Conservation (phyloP, 2,888 invertebrate species). For the Polyommatus iphigenia region DNA sequence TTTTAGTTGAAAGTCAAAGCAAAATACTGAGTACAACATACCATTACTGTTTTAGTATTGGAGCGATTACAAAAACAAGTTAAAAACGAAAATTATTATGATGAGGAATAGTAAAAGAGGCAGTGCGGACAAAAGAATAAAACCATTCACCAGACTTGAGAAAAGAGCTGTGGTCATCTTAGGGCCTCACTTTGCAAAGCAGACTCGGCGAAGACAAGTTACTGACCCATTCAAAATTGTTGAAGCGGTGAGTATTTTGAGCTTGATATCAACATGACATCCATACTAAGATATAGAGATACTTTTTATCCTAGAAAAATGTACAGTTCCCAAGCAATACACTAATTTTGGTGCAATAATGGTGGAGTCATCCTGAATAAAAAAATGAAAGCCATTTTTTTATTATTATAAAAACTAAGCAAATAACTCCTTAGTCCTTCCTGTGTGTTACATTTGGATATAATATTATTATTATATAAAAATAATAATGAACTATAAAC, state of each 20-base stretch:
- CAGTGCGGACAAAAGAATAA: constrained; percentile 46
- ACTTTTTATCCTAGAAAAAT: neutral
- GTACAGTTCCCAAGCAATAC: no score
- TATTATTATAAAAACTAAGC: no score
- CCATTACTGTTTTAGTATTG: constrained; percentile 54
- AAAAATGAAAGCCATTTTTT: no score
- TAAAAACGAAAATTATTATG: constrained; percentile 57
- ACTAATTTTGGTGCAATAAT: no score
- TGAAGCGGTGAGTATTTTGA: constrained; percentile 46
- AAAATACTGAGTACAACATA: no score
- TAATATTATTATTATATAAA: no score
- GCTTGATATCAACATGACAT: neutral
- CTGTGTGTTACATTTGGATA: no score
- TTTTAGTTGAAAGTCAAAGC: neutral
- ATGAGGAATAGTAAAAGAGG: constrained; percentile 49
- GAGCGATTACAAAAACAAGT: constrained; percentile 67
- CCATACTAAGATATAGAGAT: neutral
- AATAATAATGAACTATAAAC: neutral
- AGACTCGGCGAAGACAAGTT: constrained; percentile 39
- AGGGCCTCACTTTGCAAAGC: constrained; percentile 58
- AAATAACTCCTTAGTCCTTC: no score
- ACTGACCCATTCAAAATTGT: constrained; percentile 43
- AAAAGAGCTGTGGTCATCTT: constrained; percentile 57
- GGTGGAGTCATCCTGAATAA: no score
- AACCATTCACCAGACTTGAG: constrained; percentile 58